Base-by-base conservation (phyloP, 2,888 invertebrate genomes). In the Herminia tarsipennalis region DNA sequence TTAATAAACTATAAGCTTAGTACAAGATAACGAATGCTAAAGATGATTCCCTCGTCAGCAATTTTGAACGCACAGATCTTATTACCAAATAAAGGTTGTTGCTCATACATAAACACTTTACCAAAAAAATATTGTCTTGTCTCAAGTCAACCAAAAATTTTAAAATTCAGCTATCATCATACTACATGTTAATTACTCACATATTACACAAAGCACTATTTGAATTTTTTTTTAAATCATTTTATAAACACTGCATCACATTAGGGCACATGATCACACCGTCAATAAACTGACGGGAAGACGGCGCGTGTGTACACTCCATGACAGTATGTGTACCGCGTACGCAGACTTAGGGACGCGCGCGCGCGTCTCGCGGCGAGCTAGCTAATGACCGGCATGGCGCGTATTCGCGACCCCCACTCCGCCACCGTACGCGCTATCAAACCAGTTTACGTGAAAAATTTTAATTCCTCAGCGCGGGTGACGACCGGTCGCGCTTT, bases 381-480 rank as follows among this genome's bases (percentile, higher is more conserved):
- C 81, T 76, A 83, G 85, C 86, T 90, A 89, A 89, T 91, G 90
- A 85, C 85, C 88, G 87, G 78, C 83, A 76, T 76, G 82, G 75
- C 85, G 88, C 82, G 83, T 85, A 86, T 88, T 88, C 85, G 89
- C 88, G 83, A 86, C 84, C 88, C 89, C 88, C 89, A 85, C 87
- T 85, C 87, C 80, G 72, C 80, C 76, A 78, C 81, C 65, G 80
- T 83, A 84, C 82, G 79, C 80, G 88, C 86, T 90, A 90, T 91
- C 87, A 88, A 91, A 91, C 91, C 88, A 86, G 90, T 89, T 89
- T 88, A 88, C 86, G 84, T 90, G 89, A 90, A 90, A 90, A 90
- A 82, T 81, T 87, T 87, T 87, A 87, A 88, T 88, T 86, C 82
- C 83, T 78, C 68, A 69, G 77, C 73, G 80, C 86, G 86, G 83